A percentile compares a stretch with the other conserved stretches of the same genome.
Conservation (phyloP, 2,113 vertebrate species). For the Sprattus sprattus region DNA sequence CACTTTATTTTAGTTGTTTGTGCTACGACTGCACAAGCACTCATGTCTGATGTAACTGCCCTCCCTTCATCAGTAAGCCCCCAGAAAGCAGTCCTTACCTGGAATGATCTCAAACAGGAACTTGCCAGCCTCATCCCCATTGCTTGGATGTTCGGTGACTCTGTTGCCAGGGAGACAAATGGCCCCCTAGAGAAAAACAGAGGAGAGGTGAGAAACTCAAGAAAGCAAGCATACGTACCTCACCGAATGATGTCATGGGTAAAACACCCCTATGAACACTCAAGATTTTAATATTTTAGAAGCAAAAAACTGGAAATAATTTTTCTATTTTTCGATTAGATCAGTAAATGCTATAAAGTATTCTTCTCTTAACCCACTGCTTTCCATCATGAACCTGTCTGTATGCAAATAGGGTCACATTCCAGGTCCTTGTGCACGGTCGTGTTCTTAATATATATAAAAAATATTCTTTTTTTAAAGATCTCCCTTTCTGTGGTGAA, state of each 20-base stretch:
- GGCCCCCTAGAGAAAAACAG: constrained; percentile 74
- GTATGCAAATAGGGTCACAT: not conserved
- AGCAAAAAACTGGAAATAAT: not conserved
- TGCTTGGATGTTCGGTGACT: constrained; percentile 90
- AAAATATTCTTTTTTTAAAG: not conserved
- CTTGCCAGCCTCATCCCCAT: constrained; percentile 88
- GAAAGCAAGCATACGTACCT: not conserved
- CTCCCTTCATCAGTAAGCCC: not conserved
- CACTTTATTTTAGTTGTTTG: not conserved
- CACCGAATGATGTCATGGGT: not conserved
- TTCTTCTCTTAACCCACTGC: not conserved
- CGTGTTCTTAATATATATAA: too few relatives aligned
- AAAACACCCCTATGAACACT: not conserved
- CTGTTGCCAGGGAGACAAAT: constrained; percentile 94
- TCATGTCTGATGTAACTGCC: not conserved
- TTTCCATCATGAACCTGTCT: not conserved
- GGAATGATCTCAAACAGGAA: constrained; percentile 96
- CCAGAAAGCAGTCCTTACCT: constrained; percentile 75
- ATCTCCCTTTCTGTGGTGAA: not conserved
- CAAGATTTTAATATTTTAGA: not conserved
- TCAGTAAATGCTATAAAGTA: not conserved
- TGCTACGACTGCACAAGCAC: not conserved
- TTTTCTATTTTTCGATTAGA: not conserved
- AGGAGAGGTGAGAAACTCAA: constrained; percentile 11
- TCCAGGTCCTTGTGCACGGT: too few relatives aligned